Conservation (phyloP, 2,888 invertebrate genomes). For the Lampropteryx suffumata region DNA sequence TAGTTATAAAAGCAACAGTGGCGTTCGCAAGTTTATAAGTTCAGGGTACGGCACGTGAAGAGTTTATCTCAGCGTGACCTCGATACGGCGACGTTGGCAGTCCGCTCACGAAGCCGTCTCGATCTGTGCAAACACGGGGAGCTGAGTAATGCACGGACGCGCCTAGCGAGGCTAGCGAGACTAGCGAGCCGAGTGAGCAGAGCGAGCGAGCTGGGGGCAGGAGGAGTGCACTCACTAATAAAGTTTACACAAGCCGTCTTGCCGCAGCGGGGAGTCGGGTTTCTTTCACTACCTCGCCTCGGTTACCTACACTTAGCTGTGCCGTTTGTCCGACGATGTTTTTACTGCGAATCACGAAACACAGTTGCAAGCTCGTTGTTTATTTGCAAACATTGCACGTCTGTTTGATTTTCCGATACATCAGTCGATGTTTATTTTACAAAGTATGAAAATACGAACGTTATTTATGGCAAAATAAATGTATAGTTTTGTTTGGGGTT, state of each 20-base stretch:
- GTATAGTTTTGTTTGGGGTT: background rate
- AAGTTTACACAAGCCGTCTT: slow-evolving; percentile 79
- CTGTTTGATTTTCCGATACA: slow-evolving; percentile 66
- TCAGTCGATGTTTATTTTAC: slow-evolving; percentile 62
- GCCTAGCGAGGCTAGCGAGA: slow-evolving; percentile 61
- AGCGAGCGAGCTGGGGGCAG: slow-evolving; percentile 20
- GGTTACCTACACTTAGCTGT: slow-evolving; percentile 42
- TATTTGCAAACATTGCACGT: slow-evolving; percentile 67
- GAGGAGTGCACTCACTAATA: slow-evolving; percentile 70
- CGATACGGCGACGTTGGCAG: slow-evolving; percentile 62
- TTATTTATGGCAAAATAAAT: slow-evolving; percentile 5
- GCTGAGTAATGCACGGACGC: slow-evolving; percentile 75
- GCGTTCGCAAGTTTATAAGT: slow-evolving; percentile 60
- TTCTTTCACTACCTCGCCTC: slow-evolving; percentile 58
- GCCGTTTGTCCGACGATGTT: slow-evolving; percentile 68
- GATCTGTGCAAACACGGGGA: slow-evolving; percentile 76
- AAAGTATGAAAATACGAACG: slow-evolving; percentile 44
- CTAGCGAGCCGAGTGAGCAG: slow-evolving; percentile 44
- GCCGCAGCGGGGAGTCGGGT: slow-evolving; percentile 57
- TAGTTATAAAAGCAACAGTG: slow-evolving; percentile 50
- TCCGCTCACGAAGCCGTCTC: slow-evolving; percentile 67
- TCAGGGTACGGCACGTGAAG: slow-evolving; percentile 55
- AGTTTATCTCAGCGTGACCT: slow-evolving; percentile 70
- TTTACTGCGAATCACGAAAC: slow-evolving; percentile 75
- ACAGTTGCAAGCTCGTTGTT: slow-evolving; percentile 67